These are phyloP conservation scores for Noctua pronuba DNA, from an alignment of 2,888 invertebrate genomes.

Conservation along the genomic window DNA sequence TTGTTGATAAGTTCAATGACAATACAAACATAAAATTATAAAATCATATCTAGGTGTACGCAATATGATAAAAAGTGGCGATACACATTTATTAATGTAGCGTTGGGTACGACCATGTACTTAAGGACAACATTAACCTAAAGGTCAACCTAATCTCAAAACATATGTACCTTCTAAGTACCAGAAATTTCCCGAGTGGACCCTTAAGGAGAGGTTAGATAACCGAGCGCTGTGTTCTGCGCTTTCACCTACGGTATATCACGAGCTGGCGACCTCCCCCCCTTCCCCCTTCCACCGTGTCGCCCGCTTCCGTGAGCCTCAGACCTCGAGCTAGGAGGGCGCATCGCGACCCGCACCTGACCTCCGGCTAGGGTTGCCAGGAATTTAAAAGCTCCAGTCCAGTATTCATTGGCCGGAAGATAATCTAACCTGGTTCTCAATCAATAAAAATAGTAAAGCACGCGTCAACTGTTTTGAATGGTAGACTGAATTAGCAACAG, in stretches of 20 bases:
- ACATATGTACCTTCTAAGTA: too few relatives aligned
- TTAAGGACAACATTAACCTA: constrained; percentile 9
- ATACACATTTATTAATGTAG: not conserved
- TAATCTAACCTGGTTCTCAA: not conserved
- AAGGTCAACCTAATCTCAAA: constrained; percentile 23
- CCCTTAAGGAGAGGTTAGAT: constrained; percentile 72
- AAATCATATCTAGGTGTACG: too few relatives aligned
- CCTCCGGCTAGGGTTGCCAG: constrained; percentile 52
- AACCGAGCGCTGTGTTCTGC: constrained; percentile 62
- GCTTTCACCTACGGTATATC: constrained; percentile 83
- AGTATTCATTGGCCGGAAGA: not conserved
- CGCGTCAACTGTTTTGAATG: not conserved
- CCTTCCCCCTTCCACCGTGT: constrained; percentile 42
- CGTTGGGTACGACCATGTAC: not conserved
- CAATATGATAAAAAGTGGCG: not conserved
- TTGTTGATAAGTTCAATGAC: not conserved
- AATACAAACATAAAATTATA: too few relatives aligned
- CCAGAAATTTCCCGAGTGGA: constrained; percentile 58
- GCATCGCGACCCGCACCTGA: constrained; percentile 66
- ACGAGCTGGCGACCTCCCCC: constrained; percentile 68
- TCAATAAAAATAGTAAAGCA: not conserved
- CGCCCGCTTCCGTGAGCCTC: constrained; percentile 61
- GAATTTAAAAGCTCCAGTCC: not conserved
- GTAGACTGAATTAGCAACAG: not conserved
- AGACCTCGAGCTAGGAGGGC: constrained; percentile 56